Percentiles rank a stretch among this genome's conserved stretches.
Conservation (phyloP, 2,797 vertebrate species). For the Eupleurogrammus muticus region DNA sequence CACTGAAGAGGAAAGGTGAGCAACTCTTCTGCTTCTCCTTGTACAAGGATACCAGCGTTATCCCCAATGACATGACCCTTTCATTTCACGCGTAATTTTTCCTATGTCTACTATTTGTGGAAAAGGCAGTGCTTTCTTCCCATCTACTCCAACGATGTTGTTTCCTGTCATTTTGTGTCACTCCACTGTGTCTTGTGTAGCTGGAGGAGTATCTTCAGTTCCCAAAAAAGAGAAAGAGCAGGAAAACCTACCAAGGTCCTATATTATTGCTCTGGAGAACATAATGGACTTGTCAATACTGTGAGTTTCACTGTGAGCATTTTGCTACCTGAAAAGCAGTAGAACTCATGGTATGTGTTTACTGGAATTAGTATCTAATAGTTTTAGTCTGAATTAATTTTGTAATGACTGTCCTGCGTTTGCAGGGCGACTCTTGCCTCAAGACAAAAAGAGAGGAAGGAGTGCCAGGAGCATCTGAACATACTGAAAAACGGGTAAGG, state of each 20-base stretch:
- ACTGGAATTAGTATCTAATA: not conserved
- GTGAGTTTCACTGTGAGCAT: slow-evolving; percentile 69
- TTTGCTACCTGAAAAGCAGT: not conserved
- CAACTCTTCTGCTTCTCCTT: too few species aligned
- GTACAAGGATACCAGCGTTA: too few species aligned
- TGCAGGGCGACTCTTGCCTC: slow-evolving; percentile 75
- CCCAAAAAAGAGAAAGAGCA: slow-evolving; percentile 48
- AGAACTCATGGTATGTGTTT: not conserved
- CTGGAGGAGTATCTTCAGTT: slow-evolving; percentile 17
- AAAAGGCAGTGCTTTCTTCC: too few species aligned
- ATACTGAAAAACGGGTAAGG: slow-evolving; percentile 78
- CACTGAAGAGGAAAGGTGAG: slow-evolving; percentile 64
- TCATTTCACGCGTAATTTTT: too few species aligned
- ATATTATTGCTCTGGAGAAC: slow-evolving; percentile 73
- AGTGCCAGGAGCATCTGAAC: slow-evolving; percentile 82
- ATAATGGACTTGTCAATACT: slow-evolving; percentile 78
- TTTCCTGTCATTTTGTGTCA: not conserved
- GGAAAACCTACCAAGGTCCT: slow-evolving; percentile 63
- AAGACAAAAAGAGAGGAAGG: slow-evolving; percentile 69
- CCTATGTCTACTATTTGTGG: too few species aligned
- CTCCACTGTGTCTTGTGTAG: slow-evolving; percentile 17
- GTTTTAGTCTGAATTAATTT: not conserved
- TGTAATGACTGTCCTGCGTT: slow-evolving; percentile 6
- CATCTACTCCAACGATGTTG: too few species aligned
- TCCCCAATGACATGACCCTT: too few species aligned